Percentiles rank a stretch among this genome's conserved stretches.
Evolutionary conservation across 2,888 invertebrate species (phyloP).

Genomic region (Xanthorhoe designata): DNA sequence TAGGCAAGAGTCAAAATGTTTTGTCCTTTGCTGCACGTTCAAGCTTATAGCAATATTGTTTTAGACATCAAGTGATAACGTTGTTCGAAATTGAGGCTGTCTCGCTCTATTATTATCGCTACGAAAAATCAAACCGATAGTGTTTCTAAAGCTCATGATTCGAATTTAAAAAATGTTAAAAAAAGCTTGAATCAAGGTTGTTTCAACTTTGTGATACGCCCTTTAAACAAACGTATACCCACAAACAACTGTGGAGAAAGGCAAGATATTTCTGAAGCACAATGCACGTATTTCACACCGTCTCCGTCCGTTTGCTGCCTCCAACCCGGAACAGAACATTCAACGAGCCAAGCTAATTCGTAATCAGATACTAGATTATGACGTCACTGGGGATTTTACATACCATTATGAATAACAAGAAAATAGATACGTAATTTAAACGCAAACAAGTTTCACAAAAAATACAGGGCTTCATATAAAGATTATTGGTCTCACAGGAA

Average conservation of each 20-base stretch:
- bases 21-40: too few species aligned
- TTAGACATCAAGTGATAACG: too few species aligned
- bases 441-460: not conserved
- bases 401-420: not conserved
- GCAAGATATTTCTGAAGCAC: not conserved
- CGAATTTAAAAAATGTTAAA: too few species aligned
- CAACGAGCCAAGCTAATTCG: conserved; percentile 12
- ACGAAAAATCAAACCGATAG: too few species aligned
- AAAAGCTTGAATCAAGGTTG: too few species aligned
- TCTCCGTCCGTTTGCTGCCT: conserved; percentile 5
- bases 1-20: too few species aligned
- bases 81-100: too few species aligned
- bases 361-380: conserved; percentile 29
- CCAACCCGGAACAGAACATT: conserved; percentile 13
- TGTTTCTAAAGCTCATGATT: too few species aligned
- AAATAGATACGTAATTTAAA: too few species aligned
- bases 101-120: too few species aligned
- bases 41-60: too few species aligned
- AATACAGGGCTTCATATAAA: not conserved
- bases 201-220: too few species aligned
- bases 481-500: not conserved
- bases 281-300: conserved; percentile 4
- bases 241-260: not conserved
- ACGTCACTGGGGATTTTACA: conserved; percentile 15
- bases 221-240: not conserved